Base-by-base conservation (phyloP, 1,140 invertebrate species). In the Alviniconcha marisindica region DNA sequence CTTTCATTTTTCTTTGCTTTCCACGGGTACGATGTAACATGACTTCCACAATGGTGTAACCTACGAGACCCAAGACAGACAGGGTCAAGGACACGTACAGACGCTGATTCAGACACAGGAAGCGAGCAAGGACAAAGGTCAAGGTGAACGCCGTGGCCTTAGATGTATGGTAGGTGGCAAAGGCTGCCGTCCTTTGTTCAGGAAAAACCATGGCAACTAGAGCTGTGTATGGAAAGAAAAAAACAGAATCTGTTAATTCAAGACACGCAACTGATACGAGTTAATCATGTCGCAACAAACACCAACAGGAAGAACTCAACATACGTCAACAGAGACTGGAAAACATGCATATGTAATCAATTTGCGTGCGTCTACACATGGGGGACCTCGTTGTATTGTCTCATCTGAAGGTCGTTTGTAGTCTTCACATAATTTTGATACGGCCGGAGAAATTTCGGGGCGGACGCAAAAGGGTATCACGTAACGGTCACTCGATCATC, bases 81-180 rank as follows among this genome's bases (percentile, higher is more conserved):
- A 91, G 74, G 31, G 56, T 82, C 31, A 92, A 51, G 21, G 90
- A 73, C 15, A 90, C 80, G 71, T 82, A 87, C 31, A 92, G 84
- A 69, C 91, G 89, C 18, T 80, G 60, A 12, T 60, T 28, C 28
- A 92, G 84, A 77, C 91, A 93, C 48, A 91, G 28, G 63, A 83
- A 87, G 31, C 76, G 87, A 31, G 88, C 84, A 54, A 87, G 87
- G 38, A 85, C 84, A 54, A 91, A 91, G 10, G 89, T 87, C 60
- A 90, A 36, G 24, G 86, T 87, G 83, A 90, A 90, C 0, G 88
- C 87, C 1, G 88, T 71, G n/a, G 89, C 87, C 56, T 90, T 88
- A 81, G 87, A 90, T 5, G 87, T 82, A n/a, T 89, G 85, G 42
- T 89, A 90, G 56, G 87, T 88, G 24, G 90, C 88, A 84, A 90